Evolutionary conservation across 1,140 invertebrate genomes (phyloP), one percentile per base, ranked within the genome.

Genomic region (Dreissena polymorpha): DNA sequence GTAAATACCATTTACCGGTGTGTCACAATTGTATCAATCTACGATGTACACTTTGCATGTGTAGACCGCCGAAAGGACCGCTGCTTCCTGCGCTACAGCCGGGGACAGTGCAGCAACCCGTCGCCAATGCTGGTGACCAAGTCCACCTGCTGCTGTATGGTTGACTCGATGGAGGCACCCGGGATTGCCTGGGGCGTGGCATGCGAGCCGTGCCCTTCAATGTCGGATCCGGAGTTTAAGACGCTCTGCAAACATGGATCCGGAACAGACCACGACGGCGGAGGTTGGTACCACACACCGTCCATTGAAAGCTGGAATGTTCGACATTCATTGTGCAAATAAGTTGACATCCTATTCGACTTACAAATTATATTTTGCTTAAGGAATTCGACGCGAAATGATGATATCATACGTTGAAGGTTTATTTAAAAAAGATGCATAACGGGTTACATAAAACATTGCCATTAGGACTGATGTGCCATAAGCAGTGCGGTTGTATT

Each of bases 91-190:
- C 94, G 96, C 85, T 96, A 95, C 88, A 94, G 95, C 88, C 95
- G 73, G 63, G 97, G 96, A 0, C 94, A 96, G 77, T 98, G 97
- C 89, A 94, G 95, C 13, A 96, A 95, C 86, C 96, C 97, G 0
- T 96, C 96, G 0, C 94, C 94, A 0, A 95, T 94, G 0, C 95
- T 96, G 0, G 96, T 97, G 8, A 97, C 97, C 0, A 96, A 96
- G 90, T 97, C 97, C 6, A 95, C 95, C 88, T 98, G 97, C 77
- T 98, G 97, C 89, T 97, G 96, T 90, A 95, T 96, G 0, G 95
- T 96, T 3, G 95, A 95, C 27, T 88, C 94, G 63, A 95, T 95
- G 10, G 94, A 95, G 76, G 95, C 95, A 0, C 94, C 96, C 91
- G 83, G 82, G 13, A 86, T 91, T 29, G 97, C 96, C 14, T 98